Evolutionary conservation across 2,888 invertebrate species (phyloP).

Genomic region (Junonia oenone): DNA sequence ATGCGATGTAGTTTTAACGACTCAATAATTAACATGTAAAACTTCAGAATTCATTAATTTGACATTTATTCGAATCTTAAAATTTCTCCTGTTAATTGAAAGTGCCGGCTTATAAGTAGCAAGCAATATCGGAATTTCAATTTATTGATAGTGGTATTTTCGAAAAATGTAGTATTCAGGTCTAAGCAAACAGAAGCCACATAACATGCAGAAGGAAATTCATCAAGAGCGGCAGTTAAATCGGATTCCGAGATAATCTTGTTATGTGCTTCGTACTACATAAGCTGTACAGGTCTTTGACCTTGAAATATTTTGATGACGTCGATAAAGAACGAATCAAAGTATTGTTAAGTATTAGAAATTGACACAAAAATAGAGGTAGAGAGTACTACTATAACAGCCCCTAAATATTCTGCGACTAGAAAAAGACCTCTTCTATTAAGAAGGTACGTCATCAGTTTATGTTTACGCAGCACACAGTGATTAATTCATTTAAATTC

Average conservation of each 20-base stretch:
- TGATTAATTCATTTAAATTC: no score
- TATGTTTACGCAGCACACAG: no score
- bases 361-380: no score
- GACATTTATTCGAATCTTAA: not conserved
- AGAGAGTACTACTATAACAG: no score
- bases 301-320: not conserved
- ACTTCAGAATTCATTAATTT: not conserved
- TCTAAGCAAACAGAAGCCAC: slow-evolving; percentile 8
- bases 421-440: no score
- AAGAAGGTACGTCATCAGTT: no score
- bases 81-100: not conserved
- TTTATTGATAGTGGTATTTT: not conserved
- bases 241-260: slow-evolving; percentile 23
- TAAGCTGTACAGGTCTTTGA: slow-evolving; percentile 1
- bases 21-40: not conserved
- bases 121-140: not conserved
- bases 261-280: slow-evolving; percentile 7
- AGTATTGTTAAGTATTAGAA: not conserved
- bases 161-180: not conserved
- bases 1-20: not conserved
- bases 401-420: no score
- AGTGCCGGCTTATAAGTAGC: not conserved
- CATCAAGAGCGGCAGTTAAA: slow-evolving; percentile 8
- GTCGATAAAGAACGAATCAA: not conserved
- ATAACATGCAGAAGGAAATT: not conserved